These are phyloP conservation scores for Cyrtorhinus lividipennis DNA, from an alignment of 1,140 invertebrate genomes.

Conservation along the genomic window DNA sequence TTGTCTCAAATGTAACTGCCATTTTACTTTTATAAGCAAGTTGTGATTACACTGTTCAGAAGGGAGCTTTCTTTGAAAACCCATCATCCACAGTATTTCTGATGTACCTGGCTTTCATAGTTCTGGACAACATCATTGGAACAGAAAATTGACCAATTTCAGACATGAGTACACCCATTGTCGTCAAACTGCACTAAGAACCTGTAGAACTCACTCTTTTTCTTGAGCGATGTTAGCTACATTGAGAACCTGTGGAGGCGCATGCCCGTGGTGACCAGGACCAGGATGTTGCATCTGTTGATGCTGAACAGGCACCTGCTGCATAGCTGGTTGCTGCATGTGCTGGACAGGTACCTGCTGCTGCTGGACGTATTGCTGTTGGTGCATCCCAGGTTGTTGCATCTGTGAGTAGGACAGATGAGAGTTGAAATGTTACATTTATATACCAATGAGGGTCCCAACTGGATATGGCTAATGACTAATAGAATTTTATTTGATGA, in stretches of 20 bases:
- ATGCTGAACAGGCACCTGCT: constrained; percentile 20
- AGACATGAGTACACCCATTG: too few relatives aligned
- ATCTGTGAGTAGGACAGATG: neutral
- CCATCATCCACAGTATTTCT: too few relatives aligned
- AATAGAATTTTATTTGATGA: too few relatives aligned
- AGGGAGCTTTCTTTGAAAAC: too few relatives aligned
- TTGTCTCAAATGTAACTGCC: too few relatives aligned
- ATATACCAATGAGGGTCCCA: neutral
- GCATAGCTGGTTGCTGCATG: constrained; percentile 29
- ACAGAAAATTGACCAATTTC: too few relatives aligned
- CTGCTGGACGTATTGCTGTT: constrained; percentile 19
- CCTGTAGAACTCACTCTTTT: constrained; percentile 49
- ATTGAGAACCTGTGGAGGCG: constrained; percentile 42
- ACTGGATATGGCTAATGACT: too few relatives aligned
- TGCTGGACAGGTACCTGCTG: constrained; percentile 27
- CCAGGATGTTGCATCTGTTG: constrained; percentile 32
- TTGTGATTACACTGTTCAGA: too few relatives aligned
- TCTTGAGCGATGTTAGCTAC: constrained; percentile 59
- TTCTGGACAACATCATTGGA: too few relatives aligned
- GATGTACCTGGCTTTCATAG: too few relatives aligned
- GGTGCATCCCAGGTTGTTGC: neutral
- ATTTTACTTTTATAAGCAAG: too few relatives aligned
- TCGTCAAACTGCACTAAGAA: too few relatives aligned
- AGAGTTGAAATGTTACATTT: neutral
- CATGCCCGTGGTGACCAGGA: constrained; percentile 28